These are phyloP conservation scores for Abrostola tripartita DNA, from an alignment of 2,888 invertebrate species.

Conservation along the genomic window DNA sequence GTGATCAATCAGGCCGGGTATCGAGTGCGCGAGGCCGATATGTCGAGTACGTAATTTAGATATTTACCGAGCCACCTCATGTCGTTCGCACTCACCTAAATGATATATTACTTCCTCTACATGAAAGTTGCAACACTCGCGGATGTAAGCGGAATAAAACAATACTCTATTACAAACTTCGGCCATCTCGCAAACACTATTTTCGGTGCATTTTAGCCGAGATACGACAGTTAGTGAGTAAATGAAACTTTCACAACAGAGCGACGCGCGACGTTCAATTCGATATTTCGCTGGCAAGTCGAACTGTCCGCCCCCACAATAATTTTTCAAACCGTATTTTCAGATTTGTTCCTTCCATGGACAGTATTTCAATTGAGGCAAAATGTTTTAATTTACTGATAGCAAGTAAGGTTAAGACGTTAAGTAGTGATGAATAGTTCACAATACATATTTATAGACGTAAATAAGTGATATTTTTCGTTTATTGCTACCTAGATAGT, in stretches of 20 bases:
- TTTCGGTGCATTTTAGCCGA: slow-evolving; percentile 60
- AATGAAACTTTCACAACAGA: slow-evolving; percentile 56
- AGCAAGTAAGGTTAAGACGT: slow-evolving; percentile 53
- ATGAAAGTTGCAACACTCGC: slow-evolving; percentile 54
- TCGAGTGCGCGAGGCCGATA: slow-evolving; percentile 59
- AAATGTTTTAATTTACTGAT: slow-evolving; percentile 70
- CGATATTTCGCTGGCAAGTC: slow-evolving; percentile 61
- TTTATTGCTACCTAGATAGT: background rate
- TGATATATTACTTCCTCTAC: slow-evolving; percentile 60
- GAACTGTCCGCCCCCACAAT: slow-evolving; percentile 59
- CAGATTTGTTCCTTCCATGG: slow-evolving; percentile 63
- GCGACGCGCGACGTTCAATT: slow-evolving; percentile 56
- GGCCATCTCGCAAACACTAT: slow-evolving; percentile 58
- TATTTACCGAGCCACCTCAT: slow-evolving; percentile 52
- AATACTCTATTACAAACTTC: slow-evolving; percentile 59
- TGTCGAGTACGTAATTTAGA: slow-evolving; percentile 67
- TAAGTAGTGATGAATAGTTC: slow-evolving; percentile 56
- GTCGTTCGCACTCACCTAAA: slow-evolving; percentile 42
- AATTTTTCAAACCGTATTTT: slow-evolving; percentile 69
- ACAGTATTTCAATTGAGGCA: slow-evolving; percentile 69
- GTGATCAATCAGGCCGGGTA: slow-evolving; percentile 71
- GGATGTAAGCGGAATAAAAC: slow-evolving; percentile 55
- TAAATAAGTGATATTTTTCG: background rate
- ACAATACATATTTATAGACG: slow-evolving; percentile 14
- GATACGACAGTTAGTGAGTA: slow-evolving; percentile 58